Percentiles rank a stretch among this genome's conserved stretches.
Conservation (phyloP, 2,888 invertebrate species). For the Hipparchia semele region DNA sequence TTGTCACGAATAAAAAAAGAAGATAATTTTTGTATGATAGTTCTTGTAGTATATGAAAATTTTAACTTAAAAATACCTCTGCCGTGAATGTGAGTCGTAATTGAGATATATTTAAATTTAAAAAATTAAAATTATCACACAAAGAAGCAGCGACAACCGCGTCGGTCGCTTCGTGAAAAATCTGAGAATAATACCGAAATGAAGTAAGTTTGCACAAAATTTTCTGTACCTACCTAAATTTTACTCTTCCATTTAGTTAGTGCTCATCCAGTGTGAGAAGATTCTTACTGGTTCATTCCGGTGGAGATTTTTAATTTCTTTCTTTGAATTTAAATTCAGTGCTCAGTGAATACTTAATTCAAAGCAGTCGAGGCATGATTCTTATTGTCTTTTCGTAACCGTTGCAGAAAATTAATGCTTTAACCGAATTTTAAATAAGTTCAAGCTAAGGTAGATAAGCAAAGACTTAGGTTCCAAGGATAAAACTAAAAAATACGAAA, state of each 20-base stretch:
- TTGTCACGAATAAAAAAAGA: too few relatives aligned
- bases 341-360: slow-evolving; percentile 58
- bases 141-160: slow-evolving; percentile 21
- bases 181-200: slow-evolving; percentile 43
- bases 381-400: slow-evolving; percentile 23
- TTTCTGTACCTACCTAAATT: slow-evolving; percentile 46
- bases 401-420: slow-evolving; percentile 11
- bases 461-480: too few relatives aligned
- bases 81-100: not conserved
- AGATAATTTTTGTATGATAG: too few relatives aligned
- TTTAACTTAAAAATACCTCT: not conserved
- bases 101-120: not conserved
- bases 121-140: slow-evolving; percentile 25
- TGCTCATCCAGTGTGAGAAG: slow-evolving; percentile 52
- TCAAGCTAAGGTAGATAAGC: not conserved
- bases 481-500: too few relatives aligned
- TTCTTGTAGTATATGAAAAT: too few relatives aligned
- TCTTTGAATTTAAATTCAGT: slow-evolving; percentile 62
- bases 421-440: not conserved
- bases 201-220: slow-evolving; percentile 42
- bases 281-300: slow-evolving; percentile 58
- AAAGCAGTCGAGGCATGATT: slow-evolving; percentile 28
- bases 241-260: slow-evolving; percentile 45
- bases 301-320: slow-evolving; percentile 67
- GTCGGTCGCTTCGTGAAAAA: slow-evolving; percentile 35